Conservation (phyloP, 2,888 invertebrate species). For the Gastracanthus pulcherrimus region DNA sequence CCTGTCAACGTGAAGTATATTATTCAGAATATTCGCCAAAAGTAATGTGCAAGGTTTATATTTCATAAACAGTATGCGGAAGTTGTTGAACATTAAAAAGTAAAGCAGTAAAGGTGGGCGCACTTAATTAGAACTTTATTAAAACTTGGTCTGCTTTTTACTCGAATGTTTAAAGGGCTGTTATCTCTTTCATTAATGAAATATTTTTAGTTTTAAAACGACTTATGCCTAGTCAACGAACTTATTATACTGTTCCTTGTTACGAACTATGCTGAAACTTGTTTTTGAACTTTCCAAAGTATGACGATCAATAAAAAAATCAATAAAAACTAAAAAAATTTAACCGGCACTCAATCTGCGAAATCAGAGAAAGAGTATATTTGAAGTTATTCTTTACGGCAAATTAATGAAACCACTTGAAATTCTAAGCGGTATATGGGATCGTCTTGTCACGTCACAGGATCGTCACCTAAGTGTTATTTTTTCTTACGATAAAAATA, state of each 20-base stretch:
- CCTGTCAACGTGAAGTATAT: not conserved
- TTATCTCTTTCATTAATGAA: not conserved
- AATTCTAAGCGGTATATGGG: no score
- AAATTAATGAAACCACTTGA: no score
- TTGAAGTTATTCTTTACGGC: no score
- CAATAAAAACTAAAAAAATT: no score
- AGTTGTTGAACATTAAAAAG: not conserved
- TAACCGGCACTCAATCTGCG: no score
- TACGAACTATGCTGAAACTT: no score
- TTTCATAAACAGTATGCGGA: not conserved
- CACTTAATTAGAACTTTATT: not conserved
- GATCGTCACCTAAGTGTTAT: no score
- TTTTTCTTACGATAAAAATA: no score
- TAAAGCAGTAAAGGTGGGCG: not conserved
- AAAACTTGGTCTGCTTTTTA: not conserved
- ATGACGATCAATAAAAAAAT: no score
- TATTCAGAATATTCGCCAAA: not conserved
- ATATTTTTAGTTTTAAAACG: not conserved
- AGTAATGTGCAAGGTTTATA: not conserved
- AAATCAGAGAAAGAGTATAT: no score
- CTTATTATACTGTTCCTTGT: not conserved
- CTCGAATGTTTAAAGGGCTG: constrained; percentile 1
- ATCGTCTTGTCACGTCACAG: no score
- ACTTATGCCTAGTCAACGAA: not conserved
- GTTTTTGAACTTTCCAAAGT: no score